These are phyloP conservation scores for Tachystola acroxantha DNA, from an alignment of 2,888 invertebrate genomes.

Conservation along the genomic window DNA sequence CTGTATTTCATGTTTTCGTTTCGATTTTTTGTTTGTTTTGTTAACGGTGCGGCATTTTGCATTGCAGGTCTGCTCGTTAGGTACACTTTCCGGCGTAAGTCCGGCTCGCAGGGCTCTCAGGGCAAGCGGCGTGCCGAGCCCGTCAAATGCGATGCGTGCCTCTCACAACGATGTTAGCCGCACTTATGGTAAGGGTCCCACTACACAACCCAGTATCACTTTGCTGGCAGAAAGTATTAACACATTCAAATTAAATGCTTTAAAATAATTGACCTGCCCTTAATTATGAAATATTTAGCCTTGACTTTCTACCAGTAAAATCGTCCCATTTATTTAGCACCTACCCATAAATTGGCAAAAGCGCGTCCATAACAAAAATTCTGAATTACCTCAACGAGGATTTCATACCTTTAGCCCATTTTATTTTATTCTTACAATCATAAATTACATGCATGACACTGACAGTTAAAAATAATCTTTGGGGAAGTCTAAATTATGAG, in stretches of 20 bases:
- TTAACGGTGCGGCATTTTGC: conserved; percentile 77
- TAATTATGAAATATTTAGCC: no score
- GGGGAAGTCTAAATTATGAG: conserved; percentile 22
- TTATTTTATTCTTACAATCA: conserved; percentile 26
- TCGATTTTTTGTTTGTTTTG: conserved; percentile 67
- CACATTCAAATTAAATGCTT: no score
- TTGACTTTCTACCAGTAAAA: conserved; percentile 35
- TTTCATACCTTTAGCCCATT: conserved; percentile 18
- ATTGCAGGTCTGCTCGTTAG: conserved; percentile 80
- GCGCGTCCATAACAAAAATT: conserved; percentile 60
- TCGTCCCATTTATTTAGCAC: conserved; percentile 25
- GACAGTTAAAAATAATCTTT: conserved; percentile 17
- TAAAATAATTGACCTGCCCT: no score
- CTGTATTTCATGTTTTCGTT: conserved; percentile 55
- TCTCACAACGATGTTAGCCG: conserved; percentile 77
- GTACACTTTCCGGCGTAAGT: conserved; percentile 80
- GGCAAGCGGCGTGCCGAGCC: conserved; percentile 72
- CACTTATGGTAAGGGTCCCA: conserved; percentile 69
- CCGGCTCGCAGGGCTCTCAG: conserved; percentile 75
- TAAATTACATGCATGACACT: conserved; percentile 18
- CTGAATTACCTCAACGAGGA: conserved; percentile 33
- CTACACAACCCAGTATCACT: conserved; percentile 26
- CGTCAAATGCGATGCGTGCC: conserved; percentile 78
- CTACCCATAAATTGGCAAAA: conserved; percentile 33
- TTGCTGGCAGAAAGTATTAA: conserved; percentile 41